Evolutionary conservation across 2,888 invertebrate genomes (phyloP).

Genomic region (Eupithecia inturbata): DNA sequence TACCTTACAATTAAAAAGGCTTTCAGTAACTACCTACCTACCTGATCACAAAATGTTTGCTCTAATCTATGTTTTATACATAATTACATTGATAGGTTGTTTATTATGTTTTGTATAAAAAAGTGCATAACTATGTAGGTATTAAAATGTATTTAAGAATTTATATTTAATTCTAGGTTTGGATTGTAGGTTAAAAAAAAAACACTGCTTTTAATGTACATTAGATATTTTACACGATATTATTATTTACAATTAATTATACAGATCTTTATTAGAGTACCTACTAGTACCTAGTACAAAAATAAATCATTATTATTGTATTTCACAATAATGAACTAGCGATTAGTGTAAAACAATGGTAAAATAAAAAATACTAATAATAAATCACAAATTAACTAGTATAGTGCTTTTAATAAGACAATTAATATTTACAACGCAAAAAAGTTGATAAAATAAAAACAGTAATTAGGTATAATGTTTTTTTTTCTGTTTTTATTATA

Average conservation of each 20-base stretch:
- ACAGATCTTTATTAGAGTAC: conserved; percentile 62
- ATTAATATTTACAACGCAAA: background rate
- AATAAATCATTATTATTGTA: background rate
- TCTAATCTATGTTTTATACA: background rate
- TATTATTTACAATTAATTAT: conserved; percentile 66
- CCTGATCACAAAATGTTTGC: background rate
- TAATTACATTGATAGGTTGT: background rate
- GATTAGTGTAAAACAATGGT: background rate
- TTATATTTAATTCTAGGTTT: background rate
- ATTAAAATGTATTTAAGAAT: background rate
- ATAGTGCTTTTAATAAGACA: background rate
- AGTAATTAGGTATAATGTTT: background rate
- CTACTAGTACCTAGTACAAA: conserved; percentile 5
- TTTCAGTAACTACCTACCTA: background rate
- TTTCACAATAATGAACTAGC: background rate
- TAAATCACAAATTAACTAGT: conserved; percentile 13
- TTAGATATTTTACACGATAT: conserved; percentile 39
- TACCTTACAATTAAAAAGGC: background rate
- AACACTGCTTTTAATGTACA: conserved; percentile 21
- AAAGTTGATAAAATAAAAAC: background rate
- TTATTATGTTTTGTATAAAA: conserved; percentile 5
- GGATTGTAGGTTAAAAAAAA: conserved; percentile 27
- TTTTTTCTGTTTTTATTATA: background rate
- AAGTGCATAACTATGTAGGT: background rate
- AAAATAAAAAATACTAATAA: background rate